A percentile compares a stretch with the other conserved stretches of the same genome.
phyloP scores from a whole-genome alignment of 1,140 invertebrate genomes.

The Drosophila trapezifrons region DNA sequence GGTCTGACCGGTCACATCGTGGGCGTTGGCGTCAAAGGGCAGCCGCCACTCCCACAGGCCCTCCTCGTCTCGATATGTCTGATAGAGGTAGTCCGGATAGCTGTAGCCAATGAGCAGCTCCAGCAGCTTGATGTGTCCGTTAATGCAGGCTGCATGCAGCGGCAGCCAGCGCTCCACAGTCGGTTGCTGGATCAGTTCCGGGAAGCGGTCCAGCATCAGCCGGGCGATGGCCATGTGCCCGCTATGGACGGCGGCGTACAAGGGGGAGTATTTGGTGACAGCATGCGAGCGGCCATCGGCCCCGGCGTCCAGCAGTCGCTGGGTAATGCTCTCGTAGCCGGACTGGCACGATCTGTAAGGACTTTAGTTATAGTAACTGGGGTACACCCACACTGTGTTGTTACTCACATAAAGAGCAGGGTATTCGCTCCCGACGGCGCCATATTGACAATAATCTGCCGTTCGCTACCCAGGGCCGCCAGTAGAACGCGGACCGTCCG shows the following conservation, averaged over 20 bases:
- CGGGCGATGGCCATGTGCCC: constrained; percentile 92
- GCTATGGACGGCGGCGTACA: constrained; percentile 96
- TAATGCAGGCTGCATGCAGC: constrained; percentile 95
- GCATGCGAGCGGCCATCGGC: constrained; percentile 94
- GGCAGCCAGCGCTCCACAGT: constrained; percentile 97
- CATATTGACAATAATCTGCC: constrained; percentile 92
- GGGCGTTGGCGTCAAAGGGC: constrained; percentile 95
- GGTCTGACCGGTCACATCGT: constrained; percentile 95
- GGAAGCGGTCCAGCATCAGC: constrained; percentile 89
- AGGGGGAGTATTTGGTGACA: constrained; percentile 95
- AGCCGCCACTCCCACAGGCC: constrained; percentile 93
- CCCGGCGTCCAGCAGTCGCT: constrained; percentile 90
- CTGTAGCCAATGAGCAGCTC: constrained; percentile 92
- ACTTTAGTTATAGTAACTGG: background rate
- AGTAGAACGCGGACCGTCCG: constrained; percentile 87
- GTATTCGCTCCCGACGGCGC: constrained; percentile 94
- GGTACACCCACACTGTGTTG: too few species aligned
- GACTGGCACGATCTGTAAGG: constrained; percentile 89
- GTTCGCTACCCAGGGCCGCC: constrained; percentile 87
- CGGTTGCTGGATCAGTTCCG: constrained; percentile 87
- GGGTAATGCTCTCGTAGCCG: constrained; percentile 92
- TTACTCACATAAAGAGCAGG: constrained; percentile 91
- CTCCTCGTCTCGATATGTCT: constrained; percentile 88
- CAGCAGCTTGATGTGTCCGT: constrained; percentile 91
- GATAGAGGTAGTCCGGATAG: constrained; percentile 90